Conservation (phyloP, 30 jellyfish, hydroid and myxozoan species). For the Aurelia sp. region DNA sequence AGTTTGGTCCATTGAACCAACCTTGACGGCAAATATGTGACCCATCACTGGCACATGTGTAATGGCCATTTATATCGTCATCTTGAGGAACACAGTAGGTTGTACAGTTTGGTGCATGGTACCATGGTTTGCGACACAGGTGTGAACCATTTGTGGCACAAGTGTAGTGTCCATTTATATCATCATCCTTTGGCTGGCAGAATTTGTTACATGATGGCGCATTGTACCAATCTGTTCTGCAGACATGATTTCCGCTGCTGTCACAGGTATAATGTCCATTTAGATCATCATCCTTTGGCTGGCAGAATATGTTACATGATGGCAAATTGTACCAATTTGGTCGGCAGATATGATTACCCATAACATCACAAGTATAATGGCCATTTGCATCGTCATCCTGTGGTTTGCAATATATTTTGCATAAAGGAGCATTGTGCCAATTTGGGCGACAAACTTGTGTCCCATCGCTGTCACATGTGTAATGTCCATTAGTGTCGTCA, state of each 20-base stretch:
- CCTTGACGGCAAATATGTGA: slow-evolving; percentile 35
- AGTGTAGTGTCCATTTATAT: slow-evolving; percentile 8
- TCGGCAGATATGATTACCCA: slow-evolving; percentile 43
- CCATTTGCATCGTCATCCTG: not conserved
- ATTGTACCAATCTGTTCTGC: slow-evolving; percentile 52
- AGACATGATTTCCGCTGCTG: slow-evolving; percentile 33
- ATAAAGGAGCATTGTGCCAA: slow-evolving; percentile 18
- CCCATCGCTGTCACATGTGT: slow-evolving; percentile 34
- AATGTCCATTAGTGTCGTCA: slow-evolving; percentile 42
- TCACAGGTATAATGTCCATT: slow-evolving; percentile 63
- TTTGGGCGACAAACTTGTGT: slow-evolving; percentile 31
- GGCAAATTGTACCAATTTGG: slow-evolving; percentile 51
- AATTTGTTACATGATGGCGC: slow-evolving; percentile 26
- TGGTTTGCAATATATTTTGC: slow-evolving; percentile 45
- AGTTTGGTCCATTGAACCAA: slow-evolving; percentile 42
- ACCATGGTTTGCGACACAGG: not conserved
- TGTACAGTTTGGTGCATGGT: slow-evolving; percentile 36
- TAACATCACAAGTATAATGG: slow-evolving; percentile 28
- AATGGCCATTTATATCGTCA: slow-evolving; percentile 52
- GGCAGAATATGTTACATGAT: slow-evolving; percentile 20
- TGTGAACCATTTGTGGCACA: slow-evolving; percentile 22
- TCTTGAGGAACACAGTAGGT: slow-evolving; percentile 36
- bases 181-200: slow-evolving; percentile 50
- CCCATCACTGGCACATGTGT: slow-evolving; percentile 47
- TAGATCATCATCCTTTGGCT: slow-evolving; percentile 32